Evolutionary conservation across 64 coral and sea anemone species (phyloP).

Genomic region (Pachyseris speciosa): DNA sequence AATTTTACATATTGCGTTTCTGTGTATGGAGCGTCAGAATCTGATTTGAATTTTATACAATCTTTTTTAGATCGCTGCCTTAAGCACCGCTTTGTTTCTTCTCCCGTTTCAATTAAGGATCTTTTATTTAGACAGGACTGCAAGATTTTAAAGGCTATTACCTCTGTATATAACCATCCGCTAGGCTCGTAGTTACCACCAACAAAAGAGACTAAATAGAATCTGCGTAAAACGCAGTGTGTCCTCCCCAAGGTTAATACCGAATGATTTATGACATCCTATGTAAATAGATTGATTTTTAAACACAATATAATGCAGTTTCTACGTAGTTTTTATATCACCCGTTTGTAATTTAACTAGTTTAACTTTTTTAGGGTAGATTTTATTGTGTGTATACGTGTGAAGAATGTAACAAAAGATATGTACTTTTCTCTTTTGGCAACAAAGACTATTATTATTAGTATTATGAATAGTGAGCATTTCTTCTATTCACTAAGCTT

Average conservation of each 20-base stretch:
- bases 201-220: background rate
- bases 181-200: background rate
- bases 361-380: background rate
- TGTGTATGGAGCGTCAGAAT: no score
- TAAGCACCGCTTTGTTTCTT: no score
- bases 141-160: constrained; percentile 12
- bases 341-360: background rate
- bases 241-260: background rate
- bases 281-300: constrained; percentile 12
- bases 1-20: background rate
- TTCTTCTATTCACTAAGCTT: no score
- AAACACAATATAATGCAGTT: background rate
- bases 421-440: constrained; percentile 9
- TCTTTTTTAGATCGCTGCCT: no score
- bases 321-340: background rate
- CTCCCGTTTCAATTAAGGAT: background rate
- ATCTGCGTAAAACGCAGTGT: background rate
- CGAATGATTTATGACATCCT: background rate
- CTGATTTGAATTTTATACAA: no score
- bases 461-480: no score
- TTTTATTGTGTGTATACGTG: background rate
- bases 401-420: constrained; percentile 2
- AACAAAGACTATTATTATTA: background rate
- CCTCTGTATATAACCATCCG: background rate
- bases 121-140: background rate